Conservation (phyloP, 2,797 vertebrate genomes). For the Platalea minor region DNA sequence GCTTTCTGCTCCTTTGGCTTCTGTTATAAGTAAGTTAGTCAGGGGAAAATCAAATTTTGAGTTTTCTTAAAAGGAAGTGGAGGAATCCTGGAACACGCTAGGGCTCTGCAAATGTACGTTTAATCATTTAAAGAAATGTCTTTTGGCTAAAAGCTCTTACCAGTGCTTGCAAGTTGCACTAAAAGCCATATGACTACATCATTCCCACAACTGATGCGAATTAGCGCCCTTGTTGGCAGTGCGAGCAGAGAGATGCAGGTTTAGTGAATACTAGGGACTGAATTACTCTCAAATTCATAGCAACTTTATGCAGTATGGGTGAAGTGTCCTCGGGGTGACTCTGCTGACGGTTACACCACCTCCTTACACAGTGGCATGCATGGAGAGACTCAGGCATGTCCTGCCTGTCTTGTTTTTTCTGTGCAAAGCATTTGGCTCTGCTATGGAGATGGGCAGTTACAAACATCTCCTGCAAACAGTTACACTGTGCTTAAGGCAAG, state of each 20-base stretch:
- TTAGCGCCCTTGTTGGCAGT: constrained; percentile 51
- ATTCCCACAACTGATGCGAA: constrained; percentile 57
- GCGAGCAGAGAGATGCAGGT: background rate
- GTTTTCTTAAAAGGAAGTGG: constrained; percentile 58
- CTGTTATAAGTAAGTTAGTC: constrained; percentile 53
- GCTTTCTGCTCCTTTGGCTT: constrained; percentile 54
- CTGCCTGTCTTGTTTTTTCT: background rate
- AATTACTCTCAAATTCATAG: background rate
- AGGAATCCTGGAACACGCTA: constrained; percentile 61
- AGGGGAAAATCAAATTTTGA: constrained; percentile 52
- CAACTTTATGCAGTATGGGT: background rate
- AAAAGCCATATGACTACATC: background rate
- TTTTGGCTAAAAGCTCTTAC: constrained; percentile 56
- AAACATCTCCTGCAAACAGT: background rate
- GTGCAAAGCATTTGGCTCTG: background rate
- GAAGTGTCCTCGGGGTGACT: background rate
- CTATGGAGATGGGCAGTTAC: background rate
- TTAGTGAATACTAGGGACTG: background rate
- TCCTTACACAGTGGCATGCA: background rate
- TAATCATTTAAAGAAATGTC: constrained; percentile 64
- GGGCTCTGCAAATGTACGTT: constrained; percentile 51
- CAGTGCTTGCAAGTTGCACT: constrained; percentile 4
- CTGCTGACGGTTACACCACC: background rate
- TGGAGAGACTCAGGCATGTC: background rate
- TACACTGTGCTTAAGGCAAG: background rate